Evolutionary conservation across 2,888 invertebrate genomes (phyloP).

Genomic region (Nomada ruficornis): DNA sequence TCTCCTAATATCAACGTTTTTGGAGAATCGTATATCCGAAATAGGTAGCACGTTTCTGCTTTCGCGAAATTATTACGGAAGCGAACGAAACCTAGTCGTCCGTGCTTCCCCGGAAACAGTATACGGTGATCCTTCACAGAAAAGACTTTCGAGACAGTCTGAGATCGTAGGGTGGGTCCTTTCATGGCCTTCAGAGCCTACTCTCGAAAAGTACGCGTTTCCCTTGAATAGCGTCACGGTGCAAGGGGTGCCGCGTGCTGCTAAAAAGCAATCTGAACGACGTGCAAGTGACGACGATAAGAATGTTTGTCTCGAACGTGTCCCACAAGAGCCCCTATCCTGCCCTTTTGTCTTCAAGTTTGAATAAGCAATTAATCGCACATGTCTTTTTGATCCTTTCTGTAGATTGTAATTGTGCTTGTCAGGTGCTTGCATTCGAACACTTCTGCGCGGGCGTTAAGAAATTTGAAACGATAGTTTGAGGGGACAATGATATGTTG

Average conservation of each 20-base stretch:
- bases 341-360: neutral
- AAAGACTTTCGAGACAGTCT: constrained; percentile 66
- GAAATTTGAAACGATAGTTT: too few species aligned
- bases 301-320: constrained; percentile 22
- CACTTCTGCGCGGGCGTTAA: too few species aligned
- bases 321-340: neutral
- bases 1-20: neutral
- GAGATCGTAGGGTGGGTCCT: constrained; percentile 58
- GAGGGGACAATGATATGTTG: too few species aligned
- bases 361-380: too few species aligned
- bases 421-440: too few species aligned
- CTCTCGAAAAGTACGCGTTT: constrained; percentile 56
- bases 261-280: constrained; percentile 5
- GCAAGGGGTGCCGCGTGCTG: constrained; percentile 11
- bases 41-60: neutral
- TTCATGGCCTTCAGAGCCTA: constrained; percentile 43
- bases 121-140: constrained; percentile 47
- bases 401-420: too few species aligned
- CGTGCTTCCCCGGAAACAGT: constrained; percentile 40
- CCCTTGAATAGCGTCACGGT: constrained; percentile 36
- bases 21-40: neutral
- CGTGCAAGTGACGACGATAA: constrained; percentile 10
- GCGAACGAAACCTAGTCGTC: constrained; percentile 18
- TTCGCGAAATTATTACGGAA: neutral
- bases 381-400: too few species aligned